phyloP scores from a whole-genome alignment of 2,113 vertebrate genomes.

The Burhinus bistriatus region DNA sequence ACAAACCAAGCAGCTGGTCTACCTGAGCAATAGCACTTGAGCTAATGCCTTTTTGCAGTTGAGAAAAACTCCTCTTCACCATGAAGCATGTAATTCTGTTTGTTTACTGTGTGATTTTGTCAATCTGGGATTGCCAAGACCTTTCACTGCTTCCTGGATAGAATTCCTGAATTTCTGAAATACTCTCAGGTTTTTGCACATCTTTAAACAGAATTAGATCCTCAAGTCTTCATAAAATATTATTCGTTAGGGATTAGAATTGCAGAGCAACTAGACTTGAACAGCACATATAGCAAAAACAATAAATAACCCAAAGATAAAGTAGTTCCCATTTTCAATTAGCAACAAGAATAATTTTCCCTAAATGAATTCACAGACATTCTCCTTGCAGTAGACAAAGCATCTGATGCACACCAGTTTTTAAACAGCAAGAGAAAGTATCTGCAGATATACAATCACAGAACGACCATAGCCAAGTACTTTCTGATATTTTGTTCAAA shows the following conservation, averaged over 20 bases:
- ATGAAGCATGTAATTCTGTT: background rate
- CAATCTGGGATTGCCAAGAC: background rate
- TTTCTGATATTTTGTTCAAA: background rate
- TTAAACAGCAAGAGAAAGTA: conserved; percentile 32
- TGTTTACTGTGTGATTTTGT: background rate
- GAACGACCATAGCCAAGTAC: background rate
- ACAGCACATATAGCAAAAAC: background rate
- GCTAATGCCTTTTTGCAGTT: background rate
- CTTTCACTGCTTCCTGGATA: background rate
- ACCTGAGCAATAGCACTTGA: background rate
- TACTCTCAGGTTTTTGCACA: background rate
- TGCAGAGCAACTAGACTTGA: background rate
- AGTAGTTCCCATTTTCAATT: background rate
- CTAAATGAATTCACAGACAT: background rate
- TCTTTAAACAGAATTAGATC: background rate
- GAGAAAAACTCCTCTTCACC: background rate
- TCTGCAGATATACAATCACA: background rate
- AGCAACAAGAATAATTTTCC: background rate
- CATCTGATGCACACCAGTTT: background rate
- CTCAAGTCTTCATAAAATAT: background rate
- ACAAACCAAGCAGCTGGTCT: background rate
- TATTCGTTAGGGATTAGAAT: background rate
- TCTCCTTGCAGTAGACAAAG: background rate
- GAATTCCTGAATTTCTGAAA: background rate
- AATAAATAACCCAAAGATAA: background rate